These are phyloP conservation scores for Hestina assimilis DNA, from an alignment of 1,140 invertebrate species.

Conservation along the genomic window DNA sequence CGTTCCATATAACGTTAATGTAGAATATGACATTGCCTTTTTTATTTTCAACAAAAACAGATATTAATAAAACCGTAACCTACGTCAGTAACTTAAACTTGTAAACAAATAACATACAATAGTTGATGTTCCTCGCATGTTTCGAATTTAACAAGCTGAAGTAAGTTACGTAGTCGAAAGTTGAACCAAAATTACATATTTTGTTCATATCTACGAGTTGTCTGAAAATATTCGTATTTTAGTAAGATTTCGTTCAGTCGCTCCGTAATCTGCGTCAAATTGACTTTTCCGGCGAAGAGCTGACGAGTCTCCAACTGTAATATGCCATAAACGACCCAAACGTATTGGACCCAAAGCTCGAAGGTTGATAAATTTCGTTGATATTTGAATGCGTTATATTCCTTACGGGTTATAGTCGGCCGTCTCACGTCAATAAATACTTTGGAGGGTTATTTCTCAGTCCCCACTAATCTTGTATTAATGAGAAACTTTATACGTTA, in stretches of 20 bases:
- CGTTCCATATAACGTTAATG: no score
- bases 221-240: slow-evolving; percentile 56
- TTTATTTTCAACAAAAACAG: no score
- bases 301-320: slow-evolving; percentile 67
- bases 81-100: no score
- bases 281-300: slow-evolving; percentile 64
- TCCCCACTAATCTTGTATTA: slow-evolving; percentile 46
- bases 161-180: slow-evolving; percentile 8
- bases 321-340: slow-evolving; percentile 72
- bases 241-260: slow-evolving; percentile 57
- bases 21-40: no score
- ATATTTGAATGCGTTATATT: slow-evolving; percentile 75
- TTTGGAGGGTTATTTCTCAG: slow-evolving; percentile 40
- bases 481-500: slow-evolving; percentile 36
- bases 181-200: slow-evolving; percentile 25
- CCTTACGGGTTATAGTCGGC: slow-evolving; percentile 52
- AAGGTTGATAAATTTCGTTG: slow-evolving; percentile 71
- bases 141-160: slow-evolving; percentile 5
- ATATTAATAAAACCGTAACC: no score
- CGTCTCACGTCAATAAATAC: slow-evolving; percentile 59
- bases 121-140: slow-evolving; percentile 1
- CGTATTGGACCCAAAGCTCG: slow-evolving; percentile 65
- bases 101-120: neutral
- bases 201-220: slow-evolving; percentile 50
- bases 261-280: slow-evolving; percentile 69